Conservation (phyloP, 1,140 invertebrate genomes). For the Drosophila teissieri region DNA sequence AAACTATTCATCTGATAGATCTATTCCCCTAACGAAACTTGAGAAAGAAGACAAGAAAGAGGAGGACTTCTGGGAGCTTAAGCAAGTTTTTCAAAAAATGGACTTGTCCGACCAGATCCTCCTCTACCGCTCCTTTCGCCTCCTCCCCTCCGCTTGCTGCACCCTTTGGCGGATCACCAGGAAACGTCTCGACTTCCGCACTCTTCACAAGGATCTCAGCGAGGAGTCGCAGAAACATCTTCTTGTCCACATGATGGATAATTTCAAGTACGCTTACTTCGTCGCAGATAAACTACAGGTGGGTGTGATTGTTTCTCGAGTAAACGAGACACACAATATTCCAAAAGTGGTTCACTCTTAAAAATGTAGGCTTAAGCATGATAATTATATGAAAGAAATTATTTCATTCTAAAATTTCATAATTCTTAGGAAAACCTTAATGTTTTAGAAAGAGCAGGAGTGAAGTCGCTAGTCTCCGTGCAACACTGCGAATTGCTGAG, state of each 20-base stretch:
- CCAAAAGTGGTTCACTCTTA: too few species aligned
- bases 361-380: too few species aligned
- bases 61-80: neutral
- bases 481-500: constrained; percentile 4
- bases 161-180: neutral
- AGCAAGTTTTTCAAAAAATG: constrained; percentile 1
- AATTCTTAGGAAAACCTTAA: constrained; percentile 3
- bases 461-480: neutral
- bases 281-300: constrained; percentile 7
- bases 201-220: neutral
- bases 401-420: neutral
- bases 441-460: neutral
- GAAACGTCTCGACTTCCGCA: constrained; percentile 2
- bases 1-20: neutral
- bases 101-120: constrained; percentile 3
- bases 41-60: neutral
- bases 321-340: too few species aligned
- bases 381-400: too few species aligned
- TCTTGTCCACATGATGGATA: neutral
- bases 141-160: neutral
- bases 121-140: neutral
- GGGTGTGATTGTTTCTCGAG: too few species aligned
- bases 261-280: constrained; percentile 9
- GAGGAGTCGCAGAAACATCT: constrained; percentile 1
- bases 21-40: too few species aligned